A percentile compares a stretch with the other conserved stretches of the same genome.
phyloP scores from a whole-genome alignment of 2,888 invertebrate species.

The Chrysopilus asiliformis region DNA sequence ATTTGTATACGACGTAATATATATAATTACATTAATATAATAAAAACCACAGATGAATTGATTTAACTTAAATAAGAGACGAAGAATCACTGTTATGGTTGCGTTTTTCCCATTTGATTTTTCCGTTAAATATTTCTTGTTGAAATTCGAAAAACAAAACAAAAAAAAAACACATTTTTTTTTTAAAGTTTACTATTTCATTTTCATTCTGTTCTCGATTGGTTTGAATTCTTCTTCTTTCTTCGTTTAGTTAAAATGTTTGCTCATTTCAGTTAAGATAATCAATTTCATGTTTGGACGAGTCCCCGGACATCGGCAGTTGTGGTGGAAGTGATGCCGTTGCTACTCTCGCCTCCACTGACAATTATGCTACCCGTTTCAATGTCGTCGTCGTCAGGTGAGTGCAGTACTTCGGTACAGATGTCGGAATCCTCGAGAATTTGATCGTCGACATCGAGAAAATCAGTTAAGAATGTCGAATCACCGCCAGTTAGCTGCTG shows the following conservation, averaged over 20 bases:
- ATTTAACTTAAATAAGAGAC: too few species aligned
- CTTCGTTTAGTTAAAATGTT: not conserved
- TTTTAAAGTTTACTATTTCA: conserved; percentile 1
- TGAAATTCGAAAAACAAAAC: too few species aligned
- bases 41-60: too few species aligned
- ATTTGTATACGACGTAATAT: too few species aligned
- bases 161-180: too few species aligned
- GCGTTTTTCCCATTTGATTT: too few species aligned
- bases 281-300: conserved; percentile 28
- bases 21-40: too few species aligned
- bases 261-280: conserved; percentile 5
- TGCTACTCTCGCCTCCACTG: conserved; percentile 19
- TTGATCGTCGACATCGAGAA: conserved; percentile 32
- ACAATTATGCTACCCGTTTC: conserved; percentile 27
- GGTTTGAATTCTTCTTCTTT: not conserved
- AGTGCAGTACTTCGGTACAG: conserved; percentile 24
- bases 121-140: too few species aligned
- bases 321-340: conserved; percentile 17
- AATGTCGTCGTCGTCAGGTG: conserved; percentile 29
- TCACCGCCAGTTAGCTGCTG: conserved; percentile 46
- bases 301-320: conserved; percentile 30
- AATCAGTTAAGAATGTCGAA: conserved; percentile 29
- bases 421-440: conserved; percentile 29
- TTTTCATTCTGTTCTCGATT: conserved; percentile 1
- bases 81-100: too few species aligned